phyloP scores from a whole-genome alignment of 2,888 invertebrate genomes.

The Ischnura elegans region DNA sequence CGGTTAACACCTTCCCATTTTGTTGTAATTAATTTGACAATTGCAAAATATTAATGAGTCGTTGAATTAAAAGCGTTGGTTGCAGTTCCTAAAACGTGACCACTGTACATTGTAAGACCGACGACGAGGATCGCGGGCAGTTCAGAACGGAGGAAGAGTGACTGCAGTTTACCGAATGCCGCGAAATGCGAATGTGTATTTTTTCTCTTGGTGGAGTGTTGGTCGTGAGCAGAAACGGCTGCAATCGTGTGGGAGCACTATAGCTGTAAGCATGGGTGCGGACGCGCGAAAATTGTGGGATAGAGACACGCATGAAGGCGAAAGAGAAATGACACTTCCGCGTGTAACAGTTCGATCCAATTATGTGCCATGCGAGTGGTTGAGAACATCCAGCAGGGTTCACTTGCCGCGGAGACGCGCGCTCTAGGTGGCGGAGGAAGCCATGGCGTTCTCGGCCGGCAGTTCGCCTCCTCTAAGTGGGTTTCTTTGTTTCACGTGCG shows the following conservation, averaged over 20 bases:
- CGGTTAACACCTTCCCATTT: too few species aligned
- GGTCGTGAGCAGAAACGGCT: neutral
- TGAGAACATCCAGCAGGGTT: neutral
- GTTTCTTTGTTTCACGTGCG: slow-evolving; percentile 11
- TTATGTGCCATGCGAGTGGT: neutral
- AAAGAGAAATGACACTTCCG: slow-evolving; percentile 49
- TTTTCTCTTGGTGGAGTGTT: too few species aligned
- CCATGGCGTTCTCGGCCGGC: neutral
- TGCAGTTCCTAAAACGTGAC: neutral
- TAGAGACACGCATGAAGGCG: slow-evolving; percentile 34
- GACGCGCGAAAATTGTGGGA: slow-evolving; percentile 55
- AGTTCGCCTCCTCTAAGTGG: neutral
- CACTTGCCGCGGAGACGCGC: slow-evolving; percentile 4
- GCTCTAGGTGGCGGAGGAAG: slow-evolving; percentile 6
- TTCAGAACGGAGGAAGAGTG: neutral
- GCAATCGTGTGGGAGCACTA: neutral
- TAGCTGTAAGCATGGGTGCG: neutral
- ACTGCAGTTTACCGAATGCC: neutral
- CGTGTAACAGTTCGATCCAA: slow-evolving; percentile 51
- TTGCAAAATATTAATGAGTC: too few species aligned
- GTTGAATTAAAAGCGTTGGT: too few species aligned
- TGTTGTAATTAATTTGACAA: too few species aligned
- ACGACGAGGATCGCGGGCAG: neutral
- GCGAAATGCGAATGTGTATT: neutral
- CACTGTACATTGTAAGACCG: neutral